Conservation (phyloP, 2,888 invertebrate species). For the Trichopoda pennipes region DNA sequence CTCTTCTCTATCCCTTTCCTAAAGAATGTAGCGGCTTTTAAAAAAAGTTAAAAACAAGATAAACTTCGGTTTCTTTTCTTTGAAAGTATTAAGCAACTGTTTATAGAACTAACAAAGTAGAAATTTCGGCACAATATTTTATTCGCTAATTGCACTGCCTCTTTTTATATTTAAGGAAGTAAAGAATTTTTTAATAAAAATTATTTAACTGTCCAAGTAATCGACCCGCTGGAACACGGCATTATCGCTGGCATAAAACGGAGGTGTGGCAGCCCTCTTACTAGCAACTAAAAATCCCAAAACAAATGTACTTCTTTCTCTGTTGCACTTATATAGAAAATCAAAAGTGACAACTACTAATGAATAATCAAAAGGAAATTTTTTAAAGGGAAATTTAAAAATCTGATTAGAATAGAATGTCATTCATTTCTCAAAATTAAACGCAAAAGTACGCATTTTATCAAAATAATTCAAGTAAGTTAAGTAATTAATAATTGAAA, state of each 20-base stretch:
- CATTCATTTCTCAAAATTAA: slow-evolving; percentile 46
- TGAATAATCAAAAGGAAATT: slow-evolving; percentile 17
- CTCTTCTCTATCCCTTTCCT: too few species aligned
- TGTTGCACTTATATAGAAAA: not conserved
- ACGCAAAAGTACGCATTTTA: slow-evolving; percentile 45
- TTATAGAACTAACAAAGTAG: too few species aligned
- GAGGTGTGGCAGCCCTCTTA: not conserved
- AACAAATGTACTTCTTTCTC: slow-evolving; percentile 18
- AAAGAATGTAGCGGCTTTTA: too few species aligned
- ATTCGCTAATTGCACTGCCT: too few species aligned
- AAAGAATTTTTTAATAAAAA: too few species aligned
- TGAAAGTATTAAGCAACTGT: too few species aligned
- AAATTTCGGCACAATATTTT: too few species aligned
- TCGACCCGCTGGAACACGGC: not conserved
- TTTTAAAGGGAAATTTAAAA: slow-evolving; percentile 39
- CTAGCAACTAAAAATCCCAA: slow-evolving; percentile 20
- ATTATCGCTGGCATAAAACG: not conserved
- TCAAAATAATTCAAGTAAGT: slow-evolving; percentile 3
- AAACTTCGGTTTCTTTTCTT: too few species aligned
- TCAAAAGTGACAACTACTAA: slow-evolving; percentile 5
- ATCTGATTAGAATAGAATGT: slow-evolving; percentile 55
- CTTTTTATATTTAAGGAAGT: too few species aligned
- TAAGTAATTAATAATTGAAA: not conserved
- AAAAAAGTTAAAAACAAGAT: too few species aligned
- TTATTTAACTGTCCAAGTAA: too few species aligned